Evolutionary conservation across 2,797 vertebrate genomes (phyloP), one percentile per base, ranked within the genome.

Genomic region (Sternotherus odoratus): DNA sequence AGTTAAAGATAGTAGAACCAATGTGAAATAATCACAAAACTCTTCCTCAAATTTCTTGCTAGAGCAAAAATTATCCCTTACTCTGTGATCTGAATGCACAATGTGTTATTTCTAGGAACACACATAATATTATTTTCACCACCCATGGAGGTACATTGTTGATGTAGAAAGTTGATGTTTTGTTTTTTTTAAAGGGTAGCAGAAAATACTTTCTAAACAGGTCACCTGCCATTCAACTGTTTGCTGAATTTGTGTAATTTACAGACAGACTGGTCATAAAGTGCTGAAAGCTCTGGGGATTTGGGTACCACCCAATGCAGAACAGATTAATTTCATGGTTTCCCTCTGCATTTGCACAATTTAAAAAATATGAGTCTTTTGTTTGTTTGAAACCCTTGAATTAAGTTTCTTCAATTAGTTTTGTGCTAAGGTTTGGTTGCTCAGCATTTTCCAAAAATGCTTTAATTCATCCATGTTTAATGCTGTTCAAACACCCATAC

Each of bases 251-350:
- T 94, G 60, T 95, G 1, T 90, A 96, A 88, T 94, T 97, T 96
- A 87, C 92, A 95, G 74, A 96, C 91, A 92, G 77, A 36, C 36
- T 93, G 75, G 60, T 87, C 92, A 95, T 91, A 89, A 96, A 96
- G 88, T 92, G 48, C 80, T 96, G 89, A 92, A 88, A 94, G 87
- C 96, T 97, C 92, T 84, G 90, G 81, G 83, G 92, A 95, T 91
- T 85, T 96, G 95, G 90, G 94, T 87, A 97, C 94, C 94, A 92
- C 96, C 95, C 89, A 97, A 79, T 82, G 94, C 95, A 98, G 97
- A 98, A 97, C 95, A 88, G 90, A 98, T 98, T 93, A 96, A 97
- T 98, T 98, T 97, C 96, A 97, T 0, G 92, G 95, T 93, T 94
- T 98, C 96, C 94, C 93, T 96, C 95, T 93, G 82, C 94, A 95